Percentiles rank a stretch among this genome's conserved stretches.
phyloP scores from a whole-genome alignment of 2,113 vertebrate genomes.

The Poicephalus meyeri region DNA sequence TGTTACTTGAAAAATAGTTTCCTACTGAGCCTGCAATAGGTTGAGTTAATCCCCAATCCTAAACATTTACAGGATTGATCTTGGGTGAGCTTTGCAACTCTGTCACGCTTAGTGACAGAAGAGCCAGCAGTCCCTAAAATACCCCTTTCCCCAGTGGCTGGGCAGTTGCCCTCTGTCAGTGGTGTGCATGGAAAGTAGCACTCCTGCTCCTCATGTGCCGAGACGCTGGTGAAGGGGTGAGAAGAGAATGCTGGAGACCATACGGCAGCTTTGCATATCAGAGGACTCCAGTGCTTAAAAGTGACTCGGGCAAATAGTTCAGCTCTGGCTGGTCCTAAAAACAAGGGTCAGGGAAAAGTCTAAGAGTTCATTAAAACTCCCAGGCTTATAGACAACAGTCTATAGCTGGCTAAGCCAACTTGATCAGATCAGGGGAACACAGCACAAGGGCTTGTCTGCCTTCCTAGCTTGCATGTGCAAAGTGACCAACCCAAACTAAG shows the following conservation, averaged over 20 bases:
- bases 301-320: background rate
- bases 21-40: background rate
- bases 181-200: background rate
- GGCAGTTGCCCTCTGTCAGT: background rate
- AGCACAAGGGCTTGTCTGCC: background rate
- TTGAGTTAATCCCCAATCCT: background rate
- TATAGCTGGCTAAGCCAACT: background rate
- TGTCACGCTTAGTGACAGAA: background rate
- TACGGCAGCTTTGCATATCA: background rate
- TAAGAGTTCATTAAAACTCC: background rate
- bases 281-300: background rate
- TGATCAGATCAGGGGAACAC: background rate
- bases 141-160: accelerated
- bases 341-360: background rate
- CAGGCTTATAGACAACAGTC: background rate
- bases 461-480: background rate
- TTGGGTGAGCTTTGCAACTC: constrained; percentile 25
- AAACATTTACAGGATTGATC: background rate
- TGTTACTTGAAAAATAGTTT: constrained; percentile 18
- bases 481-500: background rate
- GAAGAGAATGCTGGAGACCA: background rate
- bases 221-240: background rate
- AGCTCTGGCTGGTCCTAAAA: background rate
- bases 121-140: background rate
- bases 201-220: accelerated